Evolutionary conservation across 2,797 vertebrate genomes (phyloP).

Genomic region (Manis pentadactyla): DNA sequence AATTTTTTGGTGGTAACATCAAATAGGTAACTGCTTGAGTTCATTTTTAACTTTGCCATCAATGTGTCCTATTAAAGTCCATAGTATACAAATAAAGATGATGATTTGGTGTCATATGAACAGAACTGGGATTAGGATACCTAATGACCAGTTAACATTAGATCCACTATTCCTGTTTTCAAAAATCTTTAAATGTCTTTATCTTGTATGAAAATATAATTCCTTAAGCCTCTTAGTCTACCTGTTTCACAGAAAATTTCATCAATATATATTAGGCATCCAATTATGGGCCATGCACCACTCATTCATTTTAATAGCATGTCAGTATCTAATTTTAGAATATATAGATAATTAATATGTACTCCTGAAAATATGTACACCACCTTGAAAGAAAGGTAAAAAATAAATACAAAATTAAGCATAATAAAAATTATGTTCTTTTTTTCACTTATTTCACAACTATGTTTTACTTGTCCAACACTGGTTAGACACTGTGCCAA

Average conservation of each 20-base stretch:
- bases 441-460: not conserved
- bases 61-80: not conserved
- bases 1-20: not conserved
- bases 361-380: not conserved
- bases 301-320: not conserved
- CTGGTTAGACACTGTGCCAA: not conserved
- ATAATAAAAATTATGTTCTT: not conserved
- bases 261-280: not conserved
- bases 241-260: not conserved
- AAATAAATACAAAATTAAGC: not conserved
- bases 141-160: not conserved
- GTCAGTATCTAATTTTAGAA: not conserved
- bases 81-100: not conserved
- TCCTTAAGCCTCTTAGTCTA: not conserved
- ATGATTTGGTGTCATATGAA: not conserved
- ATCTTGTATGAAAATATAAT: not conserved
- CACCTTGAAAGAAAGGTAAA: not conserved
- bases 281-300: not conserved
- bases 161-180: not conserved
- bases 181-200: not conserved
- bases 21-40: not conserved
- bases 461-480: not conserved
- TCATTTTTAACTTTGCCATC: not conserved
- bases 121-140: not conserved
- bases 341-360: not conserved